Evolutionary conservation across 2,888 invertebrate species (phyloP).

Genomic region (Dorcus hopei): DNA sequence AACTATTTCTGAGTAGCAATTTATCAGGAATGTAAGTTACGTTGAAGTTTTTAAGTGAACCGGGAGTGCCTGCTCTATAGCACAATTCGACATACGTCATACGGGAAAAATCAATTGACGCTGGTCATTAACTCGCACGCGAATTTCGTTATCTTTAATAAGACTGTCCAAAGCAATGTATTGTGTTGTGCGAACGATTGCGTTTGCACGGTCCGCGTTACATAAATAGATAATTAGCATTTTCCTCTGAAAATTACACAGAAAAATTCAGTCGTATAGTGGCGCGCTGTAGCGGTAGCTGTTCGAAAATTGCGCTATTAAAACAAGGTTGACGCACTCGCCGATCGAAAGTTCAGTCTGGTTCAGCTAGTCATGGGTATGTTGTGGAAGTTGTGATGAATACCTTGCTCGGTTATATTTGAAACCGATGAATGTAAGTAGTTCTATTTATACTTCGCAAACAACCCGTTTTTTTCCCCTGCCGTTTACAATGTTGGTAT

Average conservation of each 20-base stretch:
- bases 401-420: background rate
- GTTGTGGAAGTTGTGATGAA: background rate
- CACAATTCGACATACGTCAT: conserved; percentile 28
- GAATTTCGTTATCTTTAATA: conserved; percentile 19
- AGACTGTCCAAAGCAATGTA: conserved; percentile 6
- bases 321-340: background rate
- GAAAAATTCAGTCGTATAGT: background rate
- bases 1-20: too few relatives aligned
- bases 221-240: background rate
- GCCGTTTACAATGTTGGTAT: too few relatives aligned
- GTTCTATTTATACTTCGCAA: background rate
- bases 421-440: conserved; percentile 16
- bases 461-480: too few relatives aligned
- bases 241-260: too few relatives aligned
- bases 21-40: too few relatives aligned
- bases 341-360: conserved; percentile 6
- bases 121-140: conserved; percentile 26
- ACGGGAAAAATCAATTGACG: conserved; percentile 31
- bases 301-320: background rate
- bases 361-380: background rate
- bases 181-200: background rate
- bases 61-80: too few relatives aligned
- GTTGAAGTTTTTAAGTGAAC: too few relatives aligned
- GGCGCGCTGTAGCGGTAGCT: background rate
- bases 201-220: background rate